phyloP scores from a whole-genome alignment of 2,888 invertebrate genomes.

The Drosophila stalkeri region DNA sequence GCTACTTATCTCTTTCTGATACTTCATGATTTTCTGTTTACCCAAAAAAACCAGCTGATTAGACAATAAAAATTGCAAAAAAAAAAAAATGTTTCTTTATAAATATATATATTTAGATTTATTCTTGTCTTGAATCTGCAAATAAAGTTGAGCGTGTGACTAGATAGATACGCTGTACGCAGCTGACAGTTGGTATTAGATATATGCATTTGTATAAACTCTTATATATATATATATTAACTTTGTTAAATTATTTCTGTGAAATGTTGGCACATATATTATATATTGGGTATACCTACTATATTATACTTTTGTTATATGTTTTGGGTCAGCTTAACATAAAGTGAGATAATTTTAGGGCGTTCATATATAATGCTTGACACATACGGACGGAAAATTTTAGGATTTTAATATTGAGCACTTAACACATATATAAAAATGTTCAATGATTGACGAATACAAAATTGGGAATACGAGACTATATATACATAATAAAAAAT shows the following conservation, averaged over 20 bases:
- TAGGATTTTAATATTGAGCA: too few relatives aligned
- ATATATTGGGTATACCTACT: background rate
- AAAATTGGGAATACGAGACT: too few relatives aligned
- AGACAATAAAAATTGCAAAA: slow-evolving; percentile 26
- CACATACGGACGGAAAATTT: too few relatives aligned
- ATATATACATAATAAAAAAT: too few relatives aligned
- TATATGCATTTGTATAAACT: background rate
- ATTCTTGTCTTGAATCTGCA: slow-evolving; percentile 13
- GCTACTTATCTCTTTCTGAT: slow-evolving; percentile 35
- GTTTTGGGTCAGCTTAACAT: too few relatives aligned
- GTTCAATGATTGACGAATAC: too few relatives aligned
- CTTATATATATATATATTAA: background rate
- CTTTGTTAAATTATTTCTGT: background rate
- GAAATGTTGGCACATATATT: background rate
- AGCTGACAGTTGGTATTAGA: background rate
- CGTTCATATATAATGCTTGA: background rate
- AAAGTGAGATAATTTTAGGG: background rate
- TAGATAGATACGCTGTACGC: slow-evolving; percentile 2
- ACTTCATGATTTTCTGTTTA: slow-evolving; percentile 36
- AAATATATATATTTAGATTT: slow-evolving; percentile 10
- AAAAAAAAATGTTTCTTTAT: background rate
- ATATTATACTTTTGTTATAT: background rate
- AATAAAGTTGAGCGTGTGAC: background rate
- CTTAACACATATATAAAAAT: too few relatives aligned
- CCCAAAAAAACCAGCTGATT: slow-evolving; percentile 4